Evolutionary conservation across 2,888 invertebrate species (phyloP).

Genomic region (Aphodius granarius): DNA sequence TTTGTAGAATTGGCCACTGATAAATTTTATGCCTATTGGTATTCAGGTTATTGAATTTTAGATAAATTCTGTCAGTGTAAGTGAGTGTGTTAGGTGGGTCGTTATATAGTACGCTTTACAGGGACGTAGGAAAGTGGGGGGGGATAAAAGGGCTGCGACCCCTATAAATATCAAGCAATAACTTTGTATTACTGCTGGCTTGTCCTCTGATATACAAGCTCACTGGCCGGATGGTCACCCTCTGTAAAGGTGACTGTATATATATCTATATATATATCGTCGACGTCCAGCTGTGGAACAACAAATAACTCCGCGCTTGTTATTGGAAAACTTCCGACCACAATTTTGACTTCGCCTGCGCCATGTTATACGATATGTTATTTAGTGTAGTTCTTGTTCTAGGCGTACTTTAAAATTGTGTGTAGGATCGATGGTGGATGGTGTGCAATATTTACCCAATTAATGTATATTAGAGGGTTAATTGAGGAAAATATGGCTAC

Average conservation of each 20-base stretch:
- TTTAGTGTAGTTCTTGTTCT: constrained; percentile 33
- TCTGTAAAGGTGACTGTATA: background rate
- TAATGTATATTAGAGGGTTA: too few relatives aligned
- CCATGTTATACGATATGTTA: constrained; percentile 40
- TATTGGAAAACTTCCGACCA: constrained; percentile 46
- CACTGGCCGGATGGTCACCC: background rate
- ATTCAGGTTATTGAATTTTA: background rate
- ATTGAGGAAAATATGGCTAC: too few relatives aligned
- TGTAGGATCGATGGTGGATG: too few relatives aligned
- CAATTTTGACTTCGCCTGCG: constrained; percentile 40
- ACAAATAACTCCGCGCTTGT: constrained; percentile 45
- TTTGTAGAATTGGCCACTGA: too few relatives aligned
- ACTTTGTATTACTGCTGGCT: constrained; percentile 35
- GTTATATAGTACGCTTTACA: background rate
- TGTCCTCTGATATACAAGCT: constrained; percentile 15
- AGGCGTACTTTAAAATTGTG: too few relatives aligned
- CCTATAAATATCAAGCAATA: constrained; percentile 37
- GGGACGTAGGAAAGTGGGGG: background rate
- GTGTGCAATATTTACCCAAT: too few relatives aligned
- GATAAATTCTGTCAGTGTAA: background rate
- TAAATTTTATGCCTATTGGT: too few relatives aligned
- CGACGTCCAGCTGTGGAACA: constrained; percentile 32
- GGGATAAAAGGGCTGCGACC: background rate
- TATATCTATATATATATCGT: background rate
- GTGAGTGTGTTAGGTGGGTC: background rate